Percentiles rank a stretch among this genome's conserved stretches.
Conservation (phyloP, 2,797 vertebrate genomes). For the Hemitrygon akajei region DNA sequence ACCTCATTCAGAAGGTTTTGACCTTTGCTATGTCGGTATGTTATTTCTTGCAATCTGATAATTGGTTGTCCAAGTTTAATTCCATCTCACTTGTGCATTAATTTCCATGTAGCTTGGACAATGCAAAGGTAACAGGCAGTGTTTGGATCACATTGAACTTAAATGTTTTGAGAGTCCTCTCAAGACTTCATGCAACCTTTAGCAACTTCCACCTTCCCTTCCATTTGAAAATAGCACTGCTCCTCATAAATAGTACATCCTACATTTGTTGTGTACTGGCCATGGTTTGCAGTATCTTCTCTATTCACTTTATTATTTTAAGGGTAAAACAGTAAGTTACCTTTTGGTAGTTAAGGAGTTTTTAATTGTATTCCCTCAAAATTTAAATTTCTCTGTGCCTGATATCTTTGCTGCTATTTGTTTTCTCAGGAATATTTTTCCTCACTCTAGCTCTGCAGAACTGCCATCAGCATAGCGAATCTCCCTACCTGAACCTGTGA, state of each 20-base stretch:
- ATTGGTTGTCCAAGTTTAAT: not conserved
- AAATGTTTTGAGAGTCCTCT: not conserved
- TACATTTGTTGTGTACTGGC: not conserved
- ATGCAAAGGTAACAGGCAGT: not conserved
- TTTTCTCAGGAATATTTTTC: not conserved
- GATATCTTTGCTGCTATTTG: not conserved
- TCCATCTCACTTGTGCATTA: conserved; percentile 6
- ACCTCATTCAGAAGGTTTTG: conserved; percentile 94
- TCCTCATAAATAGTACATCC: not conserved
- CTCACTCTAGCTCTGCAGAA: conserved; percentile 14
- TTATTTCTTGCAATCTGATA: conserved; percentile 38
- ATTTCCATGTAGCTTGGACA: not conserved
- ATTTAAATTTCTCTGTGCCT: not conserved
- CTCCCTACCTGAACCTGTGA: not conserved
- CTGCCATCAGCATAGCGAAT: not conserved
- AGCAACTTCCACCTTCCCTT: not conserved
- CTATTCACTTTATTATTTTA: not conserved
- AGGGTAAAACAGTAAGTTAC: not conserved
- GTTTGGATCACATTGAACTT: not conserved
- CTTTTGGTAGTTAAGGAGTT: not conserved
- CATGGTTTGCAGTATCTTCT: not conserved
- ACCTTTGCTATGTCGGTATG: conserved; percentile 90
- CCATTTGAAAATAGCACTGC: not conserved
- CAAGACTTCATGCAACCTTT: not conserved
- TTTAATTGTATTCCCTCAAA: not conserved